These are phyloP conservation scores for Ariopsis seemanni DNA, from an alignment of 2,113 vertebrate species.

Conservation along the genomic window DNA sequence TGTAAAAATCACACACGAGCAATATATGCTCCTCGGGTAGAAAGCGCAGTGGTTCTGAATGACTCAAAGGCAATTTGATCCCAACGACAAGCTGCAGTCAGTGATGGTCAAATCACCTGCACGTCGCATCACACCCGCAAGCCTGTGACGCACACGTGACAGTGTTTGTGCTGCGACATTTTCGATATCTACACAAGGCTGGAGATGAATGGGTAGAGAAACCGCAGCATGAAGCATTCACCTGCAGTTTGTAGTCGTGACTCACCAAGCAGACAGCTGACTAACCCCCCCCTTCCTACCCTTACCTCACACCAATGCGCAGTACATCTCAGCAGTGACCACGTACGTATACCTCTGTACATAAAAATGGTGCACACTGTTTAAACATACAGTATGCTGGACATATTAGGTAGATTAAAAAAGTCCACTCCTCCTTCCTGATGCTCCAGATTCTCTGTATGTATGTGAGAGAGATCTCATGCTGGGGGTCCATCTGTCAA, in stretches of 20 bases:
- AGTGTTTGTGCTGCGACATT: background rate
- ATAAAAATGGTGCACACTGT: background rate
- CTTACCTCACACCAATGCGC: slow-evolving; percentile 41
- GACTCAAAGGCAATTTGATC: background rate
- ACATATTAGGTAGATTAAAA: slow-evolving; percentile 19
- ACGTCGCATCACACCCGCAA: background rate
- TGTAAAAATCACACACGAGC: background rate
- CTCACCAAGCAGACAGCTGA: slow-evolving; percentile 26
- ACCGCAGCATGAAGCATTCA: slow-evolving; percentile 19
- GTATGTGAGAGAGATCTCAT: slow-evolving; percentile 17
- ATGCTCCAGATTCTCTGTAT: slow-evolving; percentile 36
- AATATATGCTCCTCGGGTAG: background rate
- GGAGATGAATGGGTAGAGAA: background rate
- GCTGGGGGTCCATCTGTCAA: slow-evolving; percentile 51
- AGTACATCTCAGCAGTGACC: slow-evolving; percentile 15
- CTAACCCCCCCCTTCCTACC: background rate
- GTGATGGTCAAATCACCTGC: background rate
- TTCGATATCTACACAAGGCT: background rate
- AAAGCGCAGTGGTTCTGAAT: background rate
- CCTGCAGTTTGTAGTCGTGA: slow-evolving; percentile 38
- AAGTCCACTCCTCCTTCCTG: slow-evolving; percentile 10
- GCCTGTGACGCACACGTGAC: slow-evolving; percentile 27
- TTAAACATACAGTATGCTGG: slow-evolving; percentile 8
- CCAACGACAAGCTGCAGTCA: background rate
- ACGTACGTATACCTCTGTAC: background rate